Conservation (phyloP, 2,888 invertebrate species). For the Luperina nickerlii region DNA sequence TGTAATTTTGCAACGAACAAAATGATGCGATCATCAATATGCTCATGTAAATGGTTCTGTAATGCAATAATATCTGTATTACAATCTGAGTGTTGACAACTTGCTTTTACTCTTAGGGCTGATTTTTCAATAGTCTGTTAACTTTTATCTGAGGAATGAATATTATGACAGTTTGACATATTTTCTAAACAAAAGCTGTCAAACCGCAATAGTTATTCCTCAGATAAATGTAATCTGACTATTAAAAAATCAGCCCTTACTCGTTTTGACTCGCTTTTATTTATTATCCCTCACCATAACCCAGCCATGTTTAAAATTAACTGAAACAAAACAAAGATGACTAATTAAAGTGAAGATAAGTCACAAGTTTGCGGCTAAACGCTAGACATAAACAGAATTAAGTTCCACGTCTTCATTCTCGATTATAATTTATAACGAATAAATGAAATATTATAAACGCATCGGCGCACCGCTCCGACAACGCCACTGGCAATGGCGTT, state of each 20-base stretch:
- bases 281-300: neutral
- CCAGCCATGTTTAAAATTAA: slow-evolving; percentile 4
- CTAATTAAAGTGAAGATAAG: slow-evolving; percentile 55
- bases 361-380: slow-evolving; percentile 63
- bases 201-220: too few relatives aligned
- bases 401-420: slow-evolving; percentile 74
- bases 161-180: too few relatives aligned
- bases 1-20: neutral
- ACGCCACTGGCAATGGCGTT: slow-evolving; percentile 90
- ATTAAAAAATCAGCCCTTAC: too few relatives aligned
- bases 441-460: slow-evolving; percentile 91
- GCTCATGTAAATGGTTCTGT: too few relatives aligned
- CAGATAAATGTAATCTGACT: too few relatives aligned
- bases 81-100: neutral
- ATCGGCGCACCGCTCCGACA: slow-evolving; percentile 89
- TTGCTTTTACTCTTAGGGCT: too few relatives aligned
- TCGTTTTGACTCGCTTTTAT: too few relatives aligned
- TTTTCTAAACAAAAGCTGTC: too few relatives aligned
- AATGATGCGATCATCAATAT: neutral
- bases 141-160: too few relatives aligned
- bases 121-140: too few relatives aligned
- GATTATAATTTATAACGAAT: slow-evolving; percentile 91
- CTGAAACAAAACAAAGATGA: slow-evolving; percentile 46
- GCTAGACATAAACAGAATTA: slow-evolving; percentile 76
- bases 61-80: neutral